phyloP scores from a whole-genome alignment of 2,113 vertebrate species.

The Delphinus delphis region DNA sequence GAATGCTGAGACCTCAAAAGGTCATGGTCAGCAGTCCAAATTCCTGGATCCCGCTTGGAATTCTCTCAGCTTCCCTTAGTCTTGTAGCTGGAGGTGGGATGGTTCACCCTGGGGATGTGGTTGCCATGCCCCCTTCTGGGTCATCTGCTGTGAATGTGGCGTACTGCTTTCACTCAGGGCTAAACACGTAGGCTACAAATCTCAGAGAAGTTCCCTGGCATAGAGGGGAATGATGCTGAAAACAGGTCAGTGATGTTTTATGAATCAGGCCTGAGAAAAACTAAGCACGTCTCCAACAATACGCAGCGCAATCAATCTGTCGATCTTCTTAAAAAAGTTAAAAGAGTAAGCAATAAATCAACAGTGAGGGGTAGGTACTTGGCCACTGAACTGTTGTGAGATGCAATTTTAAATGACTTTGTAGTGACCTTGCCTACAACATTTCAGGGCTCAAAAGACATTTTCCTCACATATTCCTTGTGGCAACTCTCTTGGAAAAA shows the following conservation, averaged over 20 bases:
- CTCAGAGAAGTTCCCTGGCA: not conserved
- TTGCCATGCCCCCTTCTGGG: not conserved
- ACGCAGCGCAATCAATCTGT: slow-evolving; percentile 67
- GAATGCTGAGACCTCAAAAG: not conserved
- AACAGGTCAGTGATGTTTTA: slow-evolving; percentile 61
- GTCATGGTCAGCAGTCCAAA: not conserved
- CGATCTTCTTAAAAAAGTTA: slow-evolving; percentile 66
- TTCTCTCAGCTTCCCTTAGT: not conserved
- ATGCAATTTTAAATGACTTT: slow-evolving; percentile 66
- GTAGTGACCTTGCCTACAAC: slow-evolving; percentile 62
- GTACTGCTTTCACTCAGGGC: not conserved
- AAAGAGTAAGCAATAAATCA: slow-evolving; percentile 77
- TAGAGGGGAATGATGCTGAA: not conserved
- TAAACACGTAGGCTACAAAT: not conserved
- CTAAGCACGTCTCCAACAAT: slow-evolving; percentile 37
- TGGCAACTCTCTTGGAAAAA: not conserved
- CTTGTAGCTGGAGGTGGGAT: not conserved
- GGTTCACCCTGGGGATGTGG: not conserved
- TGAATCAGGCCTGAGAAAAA: slow-evolving; percentile 63
- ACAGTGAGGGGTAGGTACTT: not conserved
- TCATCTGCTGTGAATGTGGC: not conserved
- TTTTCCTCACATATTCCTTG: not conserved
- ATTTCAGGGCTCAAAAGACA: slow-evolving; percentile 44
- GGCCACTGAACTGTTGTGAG: slow-evolving; percentile 39
- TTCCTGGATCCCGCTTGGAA: not conserved